Evolutionary conservation across 1,140 invertebrate species (phyloP).

Genomic region (Branchinecta lindahli): DNA sequence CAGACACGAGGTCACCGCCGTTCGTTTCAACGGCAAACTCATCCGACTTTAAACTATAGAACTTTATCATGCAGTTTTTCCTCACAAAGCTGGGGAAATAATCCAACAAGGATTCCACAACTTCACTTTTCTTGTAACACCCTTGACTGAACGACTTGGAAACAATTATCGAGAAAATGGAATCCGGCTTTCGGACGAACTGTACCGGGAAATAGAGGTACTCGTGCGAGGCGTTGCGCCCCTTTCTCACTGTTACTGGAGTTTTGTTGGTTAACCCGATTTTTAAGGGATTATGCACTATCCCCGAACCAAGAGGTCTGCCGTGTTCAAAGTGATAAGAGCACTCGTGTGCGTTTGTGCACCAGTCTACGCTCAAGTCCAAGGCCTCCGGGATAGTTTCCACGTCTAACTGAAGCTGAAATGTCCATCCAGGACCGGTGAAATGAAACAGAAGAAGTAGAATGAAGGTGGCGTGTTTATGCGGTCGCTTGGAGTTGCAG

Average conservation of each 20-base stretch:
- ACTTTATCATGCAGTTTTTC: neutral
- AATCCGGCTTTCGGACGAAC: neutral
- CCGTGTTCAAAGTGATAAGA: no score
- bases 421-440: neutral
- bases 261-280: no score
- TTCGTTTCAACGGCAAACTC: slow-evolving; percentile 1
- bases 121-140: neutral
- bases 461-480: neutral
- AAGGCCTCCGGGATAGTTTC: no score
- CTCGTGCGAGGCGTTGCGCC: neutral
- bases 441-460: slow-evolving; percentile 1
- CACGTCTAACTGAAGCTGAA: neutral
- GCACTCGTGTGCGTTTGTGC: no score
- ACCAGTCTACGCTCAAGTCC: no score
- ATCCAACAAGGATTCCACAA: neutral
- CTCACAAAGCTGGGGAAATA: neutral
- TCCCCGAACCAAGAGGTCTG: no score
- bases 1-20: slow-evolving; percentile 1
- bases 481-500: neutral
- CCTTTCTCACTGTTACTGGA: neutral
- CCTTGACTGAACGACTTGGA: neutral
- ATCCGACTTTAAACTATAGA: neutral
- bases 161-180: neutral
- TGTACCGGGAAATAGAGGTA: neutral
- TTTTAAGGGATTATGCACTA: no score